A percentile compares a stretch with the other conserved stretches of the same genome.
Conservation (phyloP, 2,113 vertebrate genomes). For the Picathartes gymnocephalus region DNA sequence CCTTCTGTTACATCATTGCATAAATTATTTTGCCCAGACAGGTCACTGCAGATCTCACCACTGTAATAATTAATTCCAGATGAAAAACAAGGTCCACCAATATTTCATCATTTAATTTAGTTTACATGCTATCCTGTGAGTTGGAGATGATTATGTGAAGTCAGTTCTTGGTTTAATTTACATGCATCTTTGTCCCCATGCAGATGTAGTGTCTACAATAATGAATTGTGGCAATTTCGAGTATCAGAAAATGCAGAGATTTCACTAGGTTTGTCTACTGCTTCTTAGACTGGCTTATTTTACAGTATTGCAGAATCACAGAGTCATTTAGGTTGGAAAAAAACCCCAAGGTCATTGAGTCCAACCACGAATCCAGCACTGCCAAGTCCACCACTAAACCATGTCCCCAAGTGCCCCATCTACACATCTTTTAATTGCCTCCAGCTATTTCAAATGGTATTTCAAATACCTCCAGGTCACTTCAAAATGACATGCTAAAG, state of each 20-base stretch:
- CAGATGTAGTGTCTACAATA: background rate
- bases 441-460: background rate
- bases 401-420: background rate
- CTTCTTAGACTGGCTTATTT: background rate
- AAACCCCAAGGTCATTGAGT: background rate
- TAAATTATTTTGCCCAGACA: background rate
- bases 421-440: background rate
- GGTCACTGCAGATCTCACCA: background rate
- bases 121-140: background rate
- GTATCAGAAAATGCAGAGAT: background rate
- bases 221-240: background rate
- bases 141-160: background rate
- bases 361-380: background rate
- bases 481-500: background rate
- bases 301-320: background rate
- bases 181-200: background rate
- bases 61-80: background rate
- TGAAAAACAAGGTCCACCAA: background rate
- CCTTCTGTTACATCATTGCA: background rate
- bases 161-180: background rate
- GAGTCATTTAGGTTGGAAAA: background rate
- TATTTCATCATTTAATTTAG: background rate
- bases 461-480: background rate
- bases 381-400: background rate
- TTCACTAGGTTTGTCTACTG: background rate